These are phyloP conservation scores for Alces alces DNA, from an alignment of 2,113 vertebrate genomes.

Conservation along the genomic window DNA sequence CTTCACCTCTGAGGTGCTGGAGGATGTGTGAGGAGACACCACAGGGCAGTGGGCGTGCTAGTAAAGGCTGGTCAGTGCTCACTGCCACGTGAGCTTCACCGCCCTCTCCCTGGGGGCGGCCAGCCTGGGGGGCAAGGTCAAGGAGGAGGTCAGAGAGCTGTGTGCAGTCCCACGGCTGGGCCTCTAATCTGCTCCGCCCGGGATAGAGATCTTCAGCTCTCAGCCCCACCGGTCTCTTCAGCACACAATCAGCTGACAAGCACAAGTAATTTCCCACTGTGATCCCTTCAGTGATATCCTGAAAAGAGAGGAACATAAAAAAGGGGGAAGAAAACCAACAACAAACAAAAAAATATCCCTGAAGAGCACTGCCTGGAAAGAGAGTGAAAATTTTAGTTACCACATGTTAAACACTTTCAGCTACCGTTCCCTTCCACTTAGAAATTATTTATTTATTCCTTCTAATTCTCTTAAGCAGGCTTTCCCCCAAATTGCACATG, in stretches of 20 bases:
- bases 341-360: constrained; percentile 26
- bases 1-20: neutral
- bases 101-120: constrained; percentile 59
- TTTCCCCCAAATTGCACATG: neutral
- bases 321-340: neutral
- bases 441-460: neutral
- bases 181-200: constrained; percentile 60
- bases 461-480: neutral
- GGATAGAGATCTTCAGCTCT: constrained; percentile 74
- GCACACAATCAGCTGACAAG: constrained; percentile 74
- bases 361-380: neutral
- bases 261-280: constrained; percentile 77
- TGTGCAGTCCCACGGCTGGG: neutral
- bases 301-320: constrained; percentile 50
- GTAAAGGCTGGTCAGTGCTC: neutral
- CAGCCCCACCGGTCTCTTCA: constrained; percentile 55
- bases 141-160: constrained; percentile 31
- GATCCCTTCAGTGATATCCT: constrained; percentile 74
- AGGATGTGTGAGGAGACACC: neutral
- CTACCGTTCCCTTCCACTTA: neutral
- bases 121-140: constrained; percentile 69
- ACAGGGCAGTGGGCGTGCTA: neutral
- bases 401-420: neutral
- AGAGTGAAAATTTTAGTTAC: neutral
- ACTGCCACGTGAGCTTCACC: constrained; percentile 17